Base-by-base conservation (phyloP, 1,140 invertebrate genomes). In the Pararge aegeria region DNA sequence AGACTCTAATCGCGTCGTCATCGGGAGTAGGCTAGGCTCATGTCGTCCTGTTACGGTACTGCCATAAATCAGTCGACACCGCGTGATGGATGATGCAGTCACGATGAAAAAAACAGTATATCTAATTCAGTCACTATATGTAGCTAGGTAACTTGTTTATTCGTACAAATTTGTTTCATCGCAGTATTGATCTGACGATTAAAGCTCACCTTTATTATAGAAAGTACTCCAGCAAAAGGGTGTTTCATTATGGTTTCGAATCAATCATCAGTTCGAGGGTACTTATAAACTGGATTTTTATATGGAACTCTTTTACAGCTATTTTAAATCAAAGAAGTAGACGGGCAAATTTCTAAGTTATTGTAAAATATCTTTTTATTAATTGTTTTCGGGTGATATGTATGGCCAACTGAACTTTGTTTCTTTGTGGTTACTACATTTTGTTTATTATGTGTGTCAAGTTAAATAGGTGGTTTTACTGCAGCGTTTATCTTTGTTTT, bases 51-150 rank as follows among this genome's bases (percentile, higher is more conserved):
- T 64, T 74, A 73, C 78, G 67, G 70, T 76, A 58, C 72, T 77
- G 71, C 78, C 81, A 87, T 87, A 87, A 87, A 87, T 87, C 84
- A 87, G 82, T 79, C 74, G 75, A 80, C 77, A 66, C 74, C 67
- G 52, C 69, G 74, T 85, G 84, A 87, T 85, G 70, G 77, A 87
- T 87, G 79, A 78, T 75, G 71, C 70, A 74, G 68, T 63, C 67
- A 46, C 74, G 50, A 61, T 67, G 65, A 49, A 73, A 80, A 83
- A 83, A 83, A 83, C 68, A 64, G 44, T 60, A 60, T 65, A 63
- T 67, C 64, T 66, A 64, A 70, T 70, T 64, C 61, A 66, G 57
- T 61, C 63, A 42, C 18, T 54, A 16, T 48, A 52, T 29, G 38
- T 46, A 59, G 4, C 13, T 55, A 49, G 5, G 38, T 13, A 27